Evolutionary conservation across 2,113 vertebrate genomes (phyloP), one percentile per base, ranked within the genome.

Genomic region (Bubo scandiacus): DNA sequence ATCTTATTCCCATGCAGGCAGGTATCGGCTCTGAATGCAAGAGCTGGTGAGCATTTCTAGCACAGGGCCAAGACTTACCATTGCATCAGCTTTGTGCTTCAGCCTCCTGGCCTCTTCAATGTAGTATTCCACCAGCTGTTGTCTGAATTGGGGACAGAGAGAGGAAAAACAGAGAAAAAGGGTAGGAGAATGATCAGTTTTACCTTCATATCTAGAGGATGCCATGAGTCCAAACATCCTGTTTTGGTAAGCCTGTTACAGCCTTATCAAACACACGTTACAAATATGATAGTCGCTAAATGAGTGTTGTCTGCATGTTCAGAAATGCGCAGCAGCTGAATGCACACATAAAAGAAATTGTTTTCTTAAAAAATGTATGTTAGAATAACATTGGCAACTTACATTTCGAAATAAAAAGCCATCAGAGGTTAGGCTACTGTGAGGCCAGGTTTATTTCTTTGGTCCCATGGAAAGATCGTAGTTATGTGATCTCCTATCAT

Each of bases 1-100:
- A 27, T 23, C 66, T 72, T 51, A 73, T 3, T n/a, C 59, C 47
- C 18, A 5, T 4, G 29, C 27, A 54, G 8, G 3, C 26, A 47
- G 45, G 30, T 25, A 36, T 6, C 18, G 20, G 42, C 29, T 62
- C 51, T 2, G 6, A 86, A 40, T 5, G 25, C 30, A 61, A 59
- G 19, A 89, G 36, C 22, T 58, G 12, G 27, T 34, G 42, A 55
- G 36, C 21, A 8, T 30, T 47, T 61, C 38, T 13, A 80, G 59
- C 36, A 59, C 30, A 36, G 20, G 27, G 11, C 18, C 43, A 38
- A 80, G 27, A 95, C 97, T 97, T 94, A 99, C 99, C 98, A 98
- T 99, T 70, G 98, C 98, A 73, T 99, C 99, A n/a, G 99, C 99
- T 98, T 98, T 99, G 97, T 99, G 98, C 98, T 99, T 99, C 93